Evolutionary conservation across 2,113 vertebrate genomes (phyloP), one percentile per base, ranked within the genome.

Genomic region (Trogon surrucura): DNA sequence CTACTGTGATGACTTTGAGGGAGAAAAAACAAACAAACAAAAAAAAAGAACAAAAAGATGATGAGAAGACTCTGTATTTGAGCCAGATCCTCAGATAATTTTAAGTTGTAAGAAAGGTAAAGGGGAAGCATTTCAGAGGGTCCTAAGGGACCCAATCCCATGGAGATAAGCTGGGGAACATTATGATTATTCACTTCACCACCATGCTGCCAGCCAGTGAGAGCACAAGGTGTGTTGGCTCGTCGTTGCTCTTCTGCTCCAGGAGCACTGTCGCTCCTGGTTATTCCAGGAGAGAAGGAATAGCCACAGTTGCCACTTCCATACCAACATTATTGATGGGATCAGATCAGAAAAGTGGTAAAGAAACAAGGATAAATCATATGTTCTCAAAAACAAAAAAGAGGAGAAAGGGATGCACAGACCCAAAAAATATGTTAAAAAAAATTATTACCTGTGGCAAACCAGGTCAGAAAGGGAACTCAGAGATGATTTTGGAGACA

Each of bases 71-170:
- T 25, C 66, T 44, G 30, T n/a, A 36, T 57, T 86, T 61, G 65
- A 1, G 4, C 5, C 0, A 6, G n/a, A 57, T 11, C 25, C 18
- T 58, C 27, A 67, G 10, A 14, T 53, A 25, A 73, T 22, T 44
- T 47, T 32, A 10, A 30, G 5, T 38, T 4, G 4, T 7, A 78
- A 54, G 27, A 54, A 32, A 77, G 20, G 17, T 41, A 48, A 27
- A 2, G 4, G 1, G 5, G 1, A 2, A 6, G 6, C 6, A 36
- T 27, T 87, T 67, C 34, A 78, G 32, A 80, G 16, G 7, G 21
- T 91, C 14, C 34, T 1, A 14, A 7, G 2, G 5, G n/a, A 58
- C 10, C 7, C 0, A 0, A 8, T 30, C 4, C 11, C 29, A 18
- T 14, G 15, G 13, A 30, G 3, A 18, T 25, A 51, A 47, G 6